Evolutionary conservation across 2,797 vertebrate genomes (phyloP), one percentile per base, ranked within the genome.

Genomic region (Cossypha dichroa): DNA sequence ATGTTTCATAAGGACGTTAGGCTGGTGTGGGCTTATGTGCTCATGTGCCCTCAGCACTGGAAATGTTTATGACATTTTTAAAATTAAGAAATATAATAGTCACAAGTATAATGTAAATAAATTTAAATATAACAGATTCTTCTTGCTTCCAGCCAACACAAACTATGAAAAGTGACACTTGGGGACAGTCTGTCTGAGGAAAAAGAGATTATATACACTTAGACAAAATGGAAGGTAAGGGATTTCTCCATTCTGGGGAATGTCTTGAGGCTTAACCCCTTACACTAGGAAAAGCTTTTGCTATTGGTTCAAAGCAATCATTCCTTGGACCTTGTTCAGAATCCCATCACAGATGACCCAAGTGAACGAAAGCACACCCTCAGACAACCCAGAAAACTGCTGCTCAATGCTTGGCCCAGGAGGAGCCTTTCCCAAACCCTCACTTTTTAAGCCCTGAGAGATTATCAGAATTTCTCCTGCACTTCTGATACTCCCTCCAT

Each of bases 51-150:
- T 54, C 84, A 85, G 70, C 29, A 67, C 34, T 62, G 68, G 56
- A 94, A 93, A 92, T 85, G 67, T 83, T 92, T 91, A 87, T 56
- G 63, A 79, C 34, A 87, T 90, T 91, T 92, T 84, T 84, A 94
- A 96, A 88, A 84, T 55, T 75, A 88, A 92, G 86, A 92, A 94
- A 92, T 69, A 85, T 20, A 90, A 93, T 87, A 95, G 59, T 52
- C 59, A 70, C 12, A 63, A 89, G 19, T 88, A 88, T 77, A 87
- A 93, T 3, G 20, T 67, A 94, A 92, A 82, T 81, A 93, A 66
- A 89, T 94, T 88, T 76, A 87, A 94, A 88, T 82, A 82, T 52
- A 89, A 88, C 51, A 74, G 77, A 85, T 34, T 84, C 26, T 26
- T 73, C 68, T 81, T 74, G 40, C 43, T 86, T 73, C 36, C 55